A percentile compares a stretch with the other conserved stretches of the same genome.
Conservation (phyloP, 2,888 invertebrate genomes). For the Blera fallax region DNA sequence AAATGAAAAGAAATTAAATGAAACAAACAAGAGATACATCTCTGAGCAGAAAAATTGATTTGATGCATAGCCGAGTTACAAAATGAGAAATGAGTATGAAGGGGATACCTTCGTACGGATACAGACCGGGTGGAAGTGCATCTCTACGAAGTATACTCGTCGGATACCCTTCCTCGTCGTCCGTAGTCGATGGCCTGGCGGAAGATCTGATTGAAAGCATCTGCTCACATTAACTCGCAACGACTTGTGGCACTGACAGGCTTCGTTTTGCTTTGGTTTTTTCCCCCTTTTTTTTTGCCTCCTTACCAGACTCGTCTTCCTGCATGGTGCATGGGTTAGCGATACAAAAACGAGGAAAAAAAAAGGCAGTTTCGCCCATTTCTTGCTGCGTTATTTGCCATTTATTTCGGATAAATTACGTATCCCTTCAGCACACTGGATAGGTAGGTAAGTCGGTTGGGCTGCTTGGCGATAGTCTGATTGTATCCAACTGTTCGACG, state of each 20-base stretch:
- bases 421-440: slow-evolving; percentile 25
- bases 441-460: not conserved
- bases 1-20: slow-evolving; percentile 71
- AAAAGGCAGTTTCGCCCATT: slow-evolving; percentile 42
- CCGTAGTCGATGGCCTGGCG: slow-evolving; percentile 19
- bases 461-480: not conserved
- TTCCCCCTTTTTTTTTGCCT: not conserved
- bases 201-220: slow-evolving; percentile 71
- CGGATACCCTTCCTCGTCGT: too few species aligned
- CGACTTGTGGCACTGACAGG: slow-evolving; percentile 55
- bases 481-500: slow-evolving; percentile 42
- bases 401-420: slow-evolving; percentile 64
- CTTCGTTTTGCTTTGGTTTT: slow-evolving; percentile 8
- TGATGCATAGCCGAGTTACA: slow-evolving; percentile 49
- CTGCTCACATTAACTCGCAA: slow-evolving; percentile 64
- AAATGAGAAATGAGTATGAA: not conserved
- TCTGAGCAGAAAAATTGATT: slow-evolving; percentile 66
- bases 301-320: not conserved
- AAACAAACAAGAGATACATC: slow-evolving; percentile 71
- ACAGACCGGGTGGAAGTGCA: slow-evolving; percentile 4
- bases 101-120: slow-evolving; percentile 4
- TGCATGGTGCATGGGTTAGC: not conserved
- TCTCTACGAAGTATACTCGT: not conserved
- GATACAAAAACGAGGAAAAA: not conserved
- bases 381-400: slow-evolving; percentile 60